Evolutionary conservation across 1,140 invertebrate species (phyloP), one percentile per base, ranked within the genome.

Genomic region (Drosophila melanica): DNA sequence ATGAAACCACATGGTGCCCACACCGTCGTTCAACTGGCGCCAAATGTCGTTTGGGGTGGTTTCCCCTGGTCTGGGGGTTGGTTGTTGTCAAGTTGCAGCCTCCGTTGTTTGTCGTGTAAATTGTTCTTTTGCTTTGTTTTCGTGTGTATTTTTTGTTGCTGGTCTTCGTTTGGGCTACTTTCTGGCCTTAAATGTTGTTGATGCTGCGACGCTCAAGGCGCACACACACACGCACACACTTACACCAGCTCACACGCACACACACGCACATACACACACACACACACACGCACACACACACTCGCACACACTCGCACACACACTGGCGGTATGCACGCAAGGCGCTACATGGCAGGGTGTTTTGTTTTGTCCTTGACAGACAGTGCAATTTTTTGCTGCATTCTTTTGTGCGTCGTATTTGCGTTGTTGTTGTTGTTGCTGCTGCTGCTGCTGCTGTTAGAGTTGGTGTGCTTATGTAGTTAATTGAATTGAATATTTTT

Each of bases 301-400:
- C 58, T 11, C 41, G 14, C 60, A 33, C 68, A 42, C 41, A 33
- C 54, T 60, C 60, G 27, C 51, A 45, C 41, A 33, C 54, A 65
- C 62, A 33, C 51, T 33, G 39, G 27, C 62, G 16, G 44, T 14
- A 27, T 67, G 45, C 35, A 66, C 70, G 48, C 58, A 30, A 59
- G 30, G 9, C 41, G 41, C 67, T 70, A 70, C 64, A 66, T 68
- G 47, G 77, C 68, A 79, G 71, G 54, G 62, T 63, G 58, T 71
- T 75, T 82, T 69, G 77, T 86, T 71, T 91, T 85, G 71, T 90
- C 79, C 69, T 82, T 78, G 77, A 75, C 77, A 64, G 77, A 81
- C 65, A 81, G 74, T 79, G 72, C 78, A 78, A 63, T 70, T 87
- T 79, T 80, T 55, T 53, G 48, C 47, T 89, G 79, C 67, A 75